These are phyloP conservation scores for Ophion costatus DNA, from an alignment of 2,888 invertebrate species.

Conservation along the genomic window DNA sequence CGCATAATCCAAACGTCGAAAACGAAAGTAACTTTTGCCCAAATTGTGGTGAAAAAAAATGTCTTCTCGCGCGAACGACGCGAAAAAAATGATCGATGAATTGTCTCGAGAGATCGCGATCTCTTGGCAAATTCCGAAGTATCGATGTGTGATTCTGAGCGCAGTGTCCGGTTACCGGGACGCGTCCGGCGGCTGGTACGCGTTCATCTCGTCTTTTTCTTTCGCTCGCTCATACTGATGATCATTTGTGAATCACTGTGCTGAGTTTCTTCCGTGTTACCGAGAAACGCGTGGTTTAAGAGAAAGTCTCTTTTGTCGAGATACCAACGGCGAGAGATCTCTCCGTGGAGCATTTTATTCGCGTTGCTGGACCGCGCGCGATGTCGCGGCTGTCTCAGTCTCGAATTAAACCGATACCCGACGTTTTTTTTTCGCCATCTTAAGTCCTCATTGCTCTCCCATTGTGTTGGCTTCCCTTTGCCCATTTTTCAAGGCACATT, in stretches of 20 bases:
- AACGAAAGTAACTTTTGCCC: not conserved
- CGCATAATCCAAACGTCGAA: not conserved
- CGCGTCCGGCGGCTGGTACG: constrained; percentile 19
- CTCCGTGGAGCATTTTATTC: constrained; percentile 47
- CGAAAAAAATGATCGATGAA: not conserved
- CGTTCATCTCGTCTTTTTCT: constrained; percentile 24
- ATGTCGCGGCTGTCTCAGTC: constrained; percentile 9
- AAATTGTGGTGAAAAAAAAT: too few species aligned
- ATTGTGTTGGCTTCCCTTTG: not conserved
- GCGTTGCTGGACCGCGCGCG: constrained; percentile 3
- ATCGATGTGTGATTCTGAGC: constrained; percentile 16
- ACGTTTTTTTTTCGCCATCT: not conserved
- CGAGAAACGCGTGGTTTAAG: constrained; percentile 41
- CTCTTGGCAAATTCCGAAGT: not conserved
- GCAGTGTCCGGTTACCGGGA: constrained; percentile 14
- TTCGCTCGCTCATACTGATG: constrained; percentile 21
- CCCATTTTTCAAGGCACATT: not conserved
- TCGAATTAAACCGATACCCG: not conserved
- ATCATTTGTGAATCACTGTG: constrained; percentile 51
- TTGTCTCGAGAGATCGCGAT: not conserved
- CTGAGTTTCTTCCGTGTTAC: constrained; percentile 42
- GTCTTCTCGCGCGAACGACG: too few species aligned
- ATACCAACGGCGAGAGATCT: constrained; percentile 47
- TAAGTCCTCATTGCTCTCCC: not conserved
- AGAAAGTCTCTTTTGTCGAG: constrained; percentile 59